These are phyloP conservation scores for Lordiphosa clarofinis DNA, from an alignment of 1,140 invertebrate genomes.

Conservation along the genomic window DNA sequence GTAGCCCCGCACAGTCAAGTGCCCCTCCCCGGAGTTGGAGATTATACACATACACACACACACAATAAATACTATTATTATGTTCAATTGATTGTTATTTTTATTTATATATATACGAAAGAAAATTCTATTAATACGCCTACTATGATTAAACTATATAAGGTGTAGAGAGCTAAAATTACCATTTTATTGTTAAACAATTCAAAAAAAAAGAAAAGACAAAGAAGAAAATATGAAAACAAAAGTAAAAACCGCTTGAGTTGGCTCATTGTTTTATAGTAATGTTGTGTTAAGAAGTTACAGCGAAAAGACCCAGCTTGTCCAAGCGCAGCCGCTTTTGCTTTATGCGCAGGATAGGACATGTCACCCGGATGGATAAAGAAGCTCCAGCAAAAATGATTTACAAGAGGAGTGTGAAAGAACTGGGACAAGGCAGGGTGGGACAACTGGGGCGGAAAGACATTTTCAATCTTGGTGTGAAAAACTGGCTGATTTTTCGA, in stretches of 20 bases:
- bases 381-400: too few relatives aligned
- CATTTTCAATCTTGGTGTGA: too few relatives aligned
- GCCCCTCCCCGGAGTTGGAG: constrained; percentile 2
- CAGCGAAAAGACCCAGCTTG: too few relatives aligned
- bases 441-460: too few relatives aligned
- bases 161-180: constrained; percentile 58
- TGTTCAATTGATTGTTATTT: constrained; percentile 64
- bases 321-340: too few relatives aligned
- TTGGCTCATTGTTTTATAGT: constrained; percentile 3
- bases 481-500: too few relatives aligned
- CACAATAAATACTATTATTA: constrained; percentile 42
- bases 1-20: constrained; percentile 11
- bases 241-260: constrained; percentile 21
- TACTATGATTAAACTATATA: constrained; percentile 47
- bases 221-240: constrained; percentile 14
- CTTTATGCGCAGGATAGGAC: too few relatives aligned
- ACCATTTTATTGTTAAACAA: constrained; percentile 67
- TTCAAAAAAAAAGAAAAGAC: constrained; percentile 25
- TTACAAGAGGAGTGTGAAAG: too few relatives aligned
- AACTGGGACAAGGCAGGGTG: too few relatives aligned
- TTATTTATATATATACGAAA: constrained; percentile 59
- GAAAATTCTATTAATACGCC: constrained; percentile 30
- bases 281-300: too few relatives aligned
- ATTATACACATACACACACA: constrained; percentile 7
- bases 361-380: too few relatives aligned